Evolutionary conservation across 2,888 invertebrate genomes (phyloP).

Genomic region (Ectemnius lituratus): DNA sequence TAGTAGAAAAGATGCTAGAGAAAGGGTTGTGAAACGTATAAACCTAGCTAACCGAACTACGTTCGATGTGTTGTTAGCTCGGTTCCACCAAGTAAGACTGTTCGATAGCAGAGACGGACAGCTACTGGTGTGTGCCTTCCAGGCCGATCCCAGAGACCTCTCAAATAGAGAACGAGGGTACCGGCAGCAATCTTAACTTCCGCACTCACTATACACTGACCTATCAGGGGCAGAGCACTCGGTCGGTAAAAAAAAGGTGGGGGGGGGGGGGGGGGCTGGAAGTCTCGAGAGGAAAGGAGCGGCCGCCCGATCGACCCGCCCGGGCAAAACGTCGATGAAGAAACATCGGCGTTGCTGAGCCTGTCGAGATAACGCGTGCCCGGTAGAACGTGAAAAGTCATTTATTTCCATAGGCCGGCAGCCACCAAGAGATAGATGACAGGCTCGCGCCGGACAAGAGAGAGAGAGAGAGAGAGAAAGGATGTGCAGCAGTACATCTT

Average conservation of each 20-base stretch:
- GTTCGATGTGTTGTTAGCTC: constrained; percentile 40
- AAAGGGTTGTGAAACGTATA: constrained; percentile 59
- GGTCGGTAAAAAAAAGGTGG: too few relatives aligned
- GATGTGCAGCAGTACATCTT: constrained; percentile 1
- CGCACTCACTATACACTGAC: too few relatives aligned
- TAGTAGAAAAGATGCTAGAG: constrained; percentile 47
- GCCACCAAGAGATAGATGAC: constrained; percentile 42
- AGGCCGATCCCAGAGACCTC: too few relatives aligned
- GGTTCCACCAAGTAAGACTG: too few relatives aligned
- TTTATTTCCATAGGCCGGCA: constrained; percentile 35
- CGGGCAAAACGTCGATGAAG: constrained; percentile 20
- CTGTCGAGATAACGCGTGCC: constrained; percentile 22
- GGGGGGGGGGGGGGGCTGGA: neutral
- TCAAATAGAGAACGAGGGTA: too few relatives aligned
- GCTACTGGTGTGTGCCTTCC: too few relatives aligned
- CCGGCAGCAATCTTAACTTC: too few relatives aligned
- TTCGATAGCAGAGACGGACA: too few relatives aligned
- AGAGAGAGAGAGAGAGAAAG: constrained; percentile 19
- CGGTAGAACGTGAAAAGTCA: constrained; percentile 28
- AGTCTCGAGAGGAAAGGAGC: neutral
- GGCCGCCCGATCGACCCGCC: neutral
- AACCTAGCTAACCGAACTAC: constrained; percentile 46
- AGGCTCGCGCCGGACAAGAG: constrained; percentile 28
- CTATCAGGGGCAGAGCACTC: too few relatives aligned
- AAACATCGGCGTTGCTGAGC: constrained; percentile 20